Conservation (phyloP, 2,888 invertebrate species). For the Camptogramma bilineatum region DNA sequence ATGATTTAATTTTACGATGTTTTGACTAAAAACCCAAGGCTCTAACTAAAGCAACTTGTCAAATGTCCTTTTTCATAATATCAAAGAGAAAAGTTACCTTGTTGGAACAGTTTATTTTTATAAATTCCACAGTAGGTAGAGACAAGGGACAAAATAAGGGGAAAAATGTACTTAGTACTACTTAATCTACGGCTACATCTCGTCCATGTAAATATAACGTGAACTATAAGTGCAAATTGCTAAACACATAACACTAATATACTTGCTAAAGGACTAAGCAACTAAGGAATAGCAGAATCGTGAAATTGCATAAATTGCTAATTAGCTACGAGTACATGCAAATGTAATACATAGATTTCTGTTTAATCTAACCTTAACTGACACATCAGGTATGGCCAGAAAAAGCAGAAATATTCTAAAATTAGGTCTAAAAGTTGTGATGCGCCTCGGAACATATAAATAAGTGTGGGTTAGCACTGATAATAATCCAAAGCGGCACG, state of each 20-base stretch:
- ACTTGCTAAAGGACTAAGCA: no score
- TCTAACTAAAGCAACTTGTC: neutral
- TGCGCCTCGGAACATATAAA: no score
- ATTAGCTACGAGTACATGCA: neutral
- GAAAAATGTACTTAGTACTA: no score
- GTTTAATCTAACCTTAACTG: neutral
- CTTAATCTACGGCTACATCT: neutral
- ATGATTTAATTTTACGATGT: constrained; percentile 4
- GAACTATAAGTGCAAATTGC: no score
- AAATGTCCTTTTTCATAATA: neutral
- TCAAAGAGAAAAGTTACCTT: neutral
- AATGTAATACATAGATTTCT: neutral
- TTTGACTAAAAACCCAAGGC: neutral
- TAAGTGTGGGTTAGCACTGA: no score
- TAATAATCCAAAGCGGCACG: no score
- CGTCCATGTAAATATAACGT: neutral
- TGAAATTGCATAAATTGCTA: neutral
- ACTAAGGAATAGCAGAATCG: neutral
- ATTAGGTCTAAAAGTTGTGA: no score
- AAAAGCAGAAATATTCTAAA: neutral
- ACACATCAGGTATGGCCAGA: no score
- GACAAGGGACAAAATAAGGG: no score
- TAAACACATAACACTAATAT: no score
- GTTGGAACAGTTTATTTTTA: neutral
- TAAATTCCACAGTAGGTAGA: neutral